Evolutionary conservation across 2,888 invertebrate genomes (phyloP).

Genomic region (Actias luna): DNA sequence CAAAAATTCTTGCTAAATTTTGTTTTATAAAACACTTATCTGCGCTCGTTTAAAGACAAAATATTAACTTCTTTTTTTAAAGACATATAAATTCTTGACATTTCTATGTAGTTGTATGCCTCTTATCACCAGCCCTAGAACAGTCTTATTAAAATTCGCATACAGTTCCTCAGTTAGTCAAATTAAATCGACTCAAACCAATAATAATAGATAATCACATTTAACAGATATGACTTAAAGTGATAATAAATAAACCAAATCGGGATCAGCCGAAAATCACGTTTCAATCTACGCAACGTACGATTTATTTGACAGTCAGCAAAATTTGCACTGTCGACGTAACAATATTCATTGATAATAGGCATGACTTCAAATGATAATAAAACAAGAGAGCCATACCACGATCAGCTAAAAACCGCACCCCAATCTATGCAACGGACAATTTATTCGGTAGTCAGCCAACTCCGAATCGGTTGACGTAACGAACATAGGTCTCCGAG

Average conservation of each 20-base stretch:
- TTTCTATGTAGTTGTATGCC: too few relatives aligned
- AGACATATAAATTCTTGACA: too few relatives aligned
- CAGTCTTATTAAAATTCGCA: too few relatives aligned
- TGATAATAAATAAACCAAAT: not conserved
- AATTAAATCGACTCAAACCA: not conserved
- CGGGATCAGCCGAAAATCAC: not conserved
- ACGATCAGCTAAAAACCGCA: not conserved
- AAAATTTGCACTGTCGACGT: not conserved
- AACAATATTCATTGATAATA: not conserved
- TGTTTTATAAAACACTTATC: too few relatives aligned
- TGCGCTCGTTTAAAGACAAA: too few relatives aligned
- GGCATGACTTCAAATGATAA: not conserved
- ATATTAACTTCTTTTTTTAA: too few relatives aligned
- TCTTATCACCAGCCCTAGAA: too few relatives aligned
- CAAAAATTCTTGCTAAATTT: too few relatives aligned
- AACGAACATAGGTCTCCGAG: not conserved
- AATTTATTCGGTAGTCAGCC: not conserved
- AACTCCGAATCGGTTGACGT: not conserved
- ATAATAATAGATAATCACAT: not conserved
- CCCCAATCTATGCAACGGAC: not conserved
- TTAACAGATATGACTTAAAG: not conserved
- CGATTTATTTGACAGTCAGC: not conserved
- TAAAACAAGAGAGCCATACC: not conserved
- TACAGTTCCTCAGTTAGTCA: too few relatives aligned
- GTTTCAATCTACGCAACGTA: not conserved